phyloP scores from a whole-genome alignment of 2,797 vertebrate species.

The Peromyscus attwateri region DNA sequence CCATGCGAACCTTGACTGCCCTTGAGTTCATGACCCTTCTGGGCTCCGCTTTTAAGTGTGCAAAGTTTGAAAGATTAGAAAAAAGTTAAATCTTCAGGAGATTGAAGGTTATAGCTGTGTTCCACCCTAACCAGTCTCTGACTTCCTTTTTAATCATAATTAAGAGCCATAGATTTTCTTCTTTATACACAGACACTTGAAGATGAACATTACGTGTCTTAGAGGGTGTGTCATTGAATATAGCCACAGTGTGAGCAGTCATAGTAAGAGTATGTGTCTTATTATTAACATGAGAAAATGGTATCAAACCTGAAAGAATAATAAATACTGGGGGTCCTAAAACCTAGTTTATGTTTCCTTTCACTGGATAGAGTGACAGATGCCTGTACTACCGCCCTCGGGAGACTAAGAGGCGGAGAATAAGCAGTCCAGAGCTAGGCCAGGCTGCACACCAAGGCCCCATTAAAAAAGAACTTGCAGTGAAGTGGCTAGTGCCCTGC shows the following conservation, averaged over 20 bases:
- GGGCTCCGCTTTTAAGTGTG: background rate
- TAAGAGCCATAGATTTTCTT: slow-evolving; percentile 31
- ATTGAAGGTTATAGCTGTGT: background rate
- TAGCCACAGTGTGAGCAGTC: slow-evolving; percentile 56
- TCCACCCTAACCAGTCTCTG: background rate
- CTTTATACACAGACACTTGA: slow-evolving; percentile 38
- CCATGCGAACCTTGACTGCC: background rate
- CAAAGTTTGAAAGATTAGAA: background rate
- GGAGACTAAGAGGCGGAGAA: background rate
- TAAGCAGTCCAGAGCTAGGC: background rate
- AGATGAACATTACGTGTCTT: slow-evolving; percentile 62
- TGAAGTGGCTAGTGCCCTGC: background rate
- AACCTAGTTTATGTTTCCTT: slow-evolving; percentile 3
- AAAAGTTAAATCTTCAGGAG: background rate
- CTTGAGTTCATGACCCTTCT: background rate
- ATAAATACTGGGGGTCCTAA: slow-evolving; percentile 45
- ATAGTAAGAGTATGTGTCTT: background rate
- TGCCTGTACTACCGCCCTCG: background rate
- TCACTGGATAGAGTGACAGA: background rate
- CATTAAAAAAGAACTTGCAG: background rate
- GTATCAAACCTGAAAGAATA: slow-evolving; percentile 41
- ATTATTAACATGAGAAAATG: slow-evolving; percentile 62
- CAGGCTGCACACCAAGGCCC: background rate
- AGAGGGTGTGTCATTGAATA: slow-evolving; percentile 54
- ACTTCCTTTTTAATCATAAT: slow-evolving; percentile 18